phyloP scores from a whole-genome alignment of 2,888 invertebrate genomes.

The Euplexia lucipara region DNA sequence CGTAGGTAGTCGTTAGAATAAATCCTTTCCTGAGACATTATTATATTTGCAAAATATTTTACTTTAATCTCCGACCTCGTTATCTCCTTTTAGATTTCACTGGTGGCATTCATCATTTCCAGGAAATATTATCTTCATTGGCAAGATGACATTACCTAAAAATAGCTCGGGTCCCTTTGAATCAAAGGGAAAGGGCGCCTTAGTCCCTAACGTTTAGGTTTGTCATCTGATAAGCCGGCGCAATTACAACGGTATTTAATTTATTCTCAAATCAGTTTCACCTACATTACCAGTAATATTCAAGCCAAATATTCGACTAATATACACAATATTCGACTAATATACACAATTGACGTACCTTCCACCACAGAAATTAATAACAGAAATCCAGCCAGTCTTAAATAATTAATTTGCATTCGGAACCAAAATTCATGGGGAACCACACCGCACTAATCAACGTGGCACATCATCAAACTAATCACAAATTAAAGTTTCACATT shows the following conservation, averaged over 20 bases:
- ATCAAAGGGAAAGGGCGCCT: conserved; percentile 29
- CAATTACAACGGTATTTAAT: conserved; percentile 25
- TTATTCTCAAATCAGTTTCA: conserved; percentile 16
- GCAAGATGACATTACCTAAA: conserved; percentile 43
- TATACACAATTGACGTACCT: conserved; percentile 53
- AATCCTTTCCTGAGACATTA: conserved; percentile 2
- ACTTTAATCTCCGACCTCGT: conserved; percentile 4
- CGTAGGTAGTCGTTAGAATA: neutral
- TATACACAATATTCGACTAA: conserved; percentile 15
- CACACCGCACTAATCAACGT: conserved; percentile 55
- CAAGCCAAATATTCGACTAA: conserved; percentile 14
- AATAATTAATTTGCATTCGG: conserved; percentile 39
- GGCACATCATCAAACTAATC: conserved; percentile 55
- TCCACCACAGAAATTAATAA: conserved; percentile 40
- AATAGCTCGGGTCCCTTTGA: conserved; percentile 49
- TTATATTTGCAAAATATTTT: conserved; percentile 3
- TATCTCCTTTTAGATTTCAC: conserved; percentile 37
- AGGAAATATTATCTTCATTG: conserved; percentile 37
- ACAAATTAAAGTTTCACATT: conserved; percentile 66
- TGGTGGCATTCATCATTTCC: conserved; percentile 32
- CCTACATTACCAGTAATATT: conserved; percentile 13
- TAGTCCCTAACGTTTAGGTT: conserved; percentile 35
- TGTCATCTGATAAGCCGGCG: conserved; percentile 37
- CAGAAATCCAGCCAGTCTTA: conserved; percentile 49
- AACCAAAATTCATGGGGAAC: conserved; percentile 47